These are phyloP conservation scores for Drosophila rhopaloa DNA, from an alignment of 1,140 invertebrate genomes.

Conservation along the genomic window DNA sequence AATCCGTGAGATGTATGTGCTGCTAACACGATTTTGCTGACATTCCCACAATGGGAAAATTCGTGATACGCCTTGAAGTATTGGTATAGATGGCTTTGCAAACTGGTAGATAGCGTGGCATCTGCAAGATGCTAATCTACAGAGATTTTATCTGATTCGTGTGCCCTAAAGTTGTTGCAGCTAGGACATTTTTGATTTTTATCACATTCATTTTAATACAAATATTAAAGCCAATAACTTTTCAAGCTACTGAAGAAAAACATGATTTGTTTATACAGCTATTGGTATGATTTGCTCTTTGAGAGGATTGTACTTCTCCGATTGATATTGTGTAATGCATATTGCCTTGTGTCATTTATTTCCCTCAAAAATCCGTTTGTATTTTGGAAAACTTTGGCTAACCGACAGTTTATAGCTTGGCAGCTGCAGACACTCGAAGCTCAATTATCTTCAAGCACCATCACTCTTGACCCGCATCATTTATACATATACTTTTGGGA, in stretches of 20 bases:
- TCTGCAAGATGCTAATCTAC: conserved; percentile 21
- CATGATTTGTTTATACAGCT: too few relatives aligned
- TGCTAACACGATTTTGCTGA: conserved; percentile 42
- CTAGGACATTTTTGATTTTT: too few relatives aligned
- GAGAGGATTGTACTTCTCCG: neutral
- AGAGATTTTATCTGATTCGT: conserved; percentile 18
- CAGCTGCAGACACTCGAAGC: conserved; percentile 32
- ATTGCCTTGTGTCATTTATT: neutral
- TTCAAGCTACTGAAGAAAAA: too few relatives aligned
- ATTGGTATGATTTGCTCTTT: too few relatives aligned
- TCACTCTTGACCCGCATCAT: conserved; percentile 47
- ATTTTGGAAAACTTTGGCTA: neutral
- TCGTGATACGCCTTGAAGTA: conserved; percentile 45
- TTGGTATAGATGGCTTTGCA: conserved; percentile 42
- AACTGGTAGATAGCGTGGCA: conserved; percentile 17
- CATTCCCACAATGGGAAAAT: conserved; percentile 38
- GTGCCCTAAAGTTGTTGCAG: conserved; percentile 2
- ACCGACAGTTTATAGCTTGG: neutral
- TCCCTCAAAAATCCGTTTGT: neutral
- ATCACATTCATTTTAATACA: too few relatives aligned
- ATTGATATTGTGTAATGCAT: neutral
- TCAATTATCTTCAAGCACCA: conserved; percentile 31
- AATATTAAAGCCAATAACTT: too few relatives aligned
- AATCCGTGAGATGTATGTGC: conserved; percentile 41
- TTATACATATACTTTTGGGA: conserved; percentile 21